These are phyloP conservation scores for Enteromius anoplus DNA, from an alignment of 2,797 vertebrate genomes.

Conservation along the genomic window DNA sequence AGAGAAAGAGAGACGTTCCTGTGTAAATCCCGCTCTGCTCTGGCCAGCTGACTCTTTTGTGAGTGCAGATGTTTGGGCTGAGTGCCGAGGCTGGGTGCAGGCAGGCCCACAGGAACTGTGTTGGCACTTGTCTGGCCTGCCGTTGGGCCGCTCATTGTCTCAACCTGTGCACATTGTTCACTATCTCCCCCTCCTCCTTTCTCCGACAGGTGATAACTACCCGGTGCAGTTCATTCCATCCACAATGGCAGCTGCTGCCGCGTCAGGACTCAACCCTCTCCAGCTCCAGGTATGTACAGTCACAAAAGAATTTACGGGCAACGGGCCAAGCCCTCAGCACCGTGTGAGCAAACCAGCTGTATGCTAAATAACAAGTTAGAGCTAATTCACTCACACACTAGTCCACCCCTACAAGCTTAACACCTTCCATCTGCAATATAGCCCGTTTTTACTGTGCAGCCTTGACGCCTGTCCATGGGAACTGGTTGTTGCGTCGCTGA, in stretches of 20 bases:
- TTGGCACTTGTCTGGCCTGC: slow-evolving; percentile 89
- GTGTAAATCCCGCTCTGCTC: slow-evolving; percentile 79
- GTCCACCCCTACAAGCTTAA: slow-evolving; percentile 84
- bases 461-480: slow-evolving; percentile 59
- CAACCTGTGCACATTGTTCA: slow-evolving; percentile 97
- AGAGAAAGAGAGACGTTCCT: slow-evolving; percentile 70
- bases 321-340: slow-evolving; percentile 84
- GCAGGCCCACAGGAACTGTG: slow-evolving; percentile 80
- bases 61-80: slow-evolving; percentile 95
- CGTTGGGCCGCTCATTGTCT: slow-evolving; percentile 93
- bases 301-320: slow-evolving; percentile 87
- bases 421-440: slow-evolving; percentile 85
- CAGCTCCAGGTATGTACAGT: slow-evolving; percentile 98
- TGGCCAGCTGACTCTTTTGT: slow-evolving; percentile 90
- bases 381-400: slow-evolving; percentile 88
- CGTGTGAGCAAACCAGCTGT: slow-evolving; percentile 92
- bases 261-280: slow-evolving; percentile 97
- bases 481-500: slow-evolving; percentile 69
- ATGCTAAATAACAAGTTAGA: slow-evolving; percentile 92
- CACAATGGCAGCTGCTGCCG: slow-evolving; percentile 98
- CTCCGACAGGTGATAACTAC: slow-evolving; percentile 96
- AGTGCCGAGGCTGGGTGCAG: slow-evolving; percentile 79
- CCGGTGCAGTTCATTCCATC: slow-evolving; percentile 99
- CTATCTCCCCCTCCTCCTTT: slow-evolving; percentile 62
- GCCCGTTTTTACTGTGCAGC: slow-evolving; percentile 69